Percentiles rank a stretch among this genome's conserved stretches.
phyloP scores from a whole-genome alignment of 2,113 vertebrate species.

The Haemorhous mexicanus region DNA sequence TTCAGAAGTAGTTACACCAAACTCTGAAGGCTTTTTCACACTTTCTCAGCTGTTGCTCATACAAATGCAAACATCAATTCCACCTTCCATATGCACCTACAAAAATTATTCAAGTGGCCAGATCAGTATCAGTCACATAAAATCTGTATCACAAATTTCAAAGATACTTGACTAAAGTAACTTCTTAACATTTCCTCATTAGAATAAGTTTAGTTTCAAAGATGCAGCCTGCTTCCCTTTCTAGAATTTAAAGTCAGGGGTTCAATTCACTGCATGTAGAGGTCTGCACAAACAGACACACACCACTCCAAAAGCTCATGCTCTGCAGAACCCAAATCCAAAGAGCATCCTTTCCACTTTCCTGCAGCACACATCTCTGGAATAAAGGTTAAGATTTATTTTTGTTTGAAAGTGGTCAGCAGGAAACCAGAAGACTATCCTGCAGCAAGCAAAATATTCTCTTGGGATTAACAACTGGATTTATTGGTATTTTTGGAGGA shows the following conservation, averaged over 20 bases:
- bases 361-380: not conserved
- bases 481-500: not conserved
- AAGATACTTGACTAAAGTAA: not conserved
- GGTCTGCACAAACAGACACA: not conserved
- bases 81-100: not conserved
- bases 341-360: not conserved
- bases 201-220: not conserved
- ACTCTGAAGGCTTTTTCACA: not conserved
- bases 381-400: not conserved
- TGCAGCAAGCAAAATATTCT: not conserved
- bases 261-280: not conserved
- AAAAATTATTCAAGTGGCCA: not conserved
- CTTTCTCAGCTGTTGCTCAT: not conserved
- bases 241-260: not conserved
- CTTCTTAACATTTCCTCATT: not conserved
- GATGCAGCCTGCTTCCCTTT: not conserved
- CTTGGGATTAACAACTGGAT: not conserved
- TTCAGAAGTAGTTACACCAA: not conserved
- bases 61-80: not conserved
- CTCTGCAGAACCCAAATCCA: not conserved
- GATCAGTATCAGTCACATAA: not conserved
- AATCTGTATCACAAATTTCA: not conserved
- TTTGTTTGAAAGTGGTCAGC: not conserved
- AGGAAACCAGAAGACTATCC: not conserved
- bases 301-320: not conserved